Percentiles rank a stretch among this genome's conserved stretches.
phyloP scores from a whole-genome alignment of 1,140 invertebrate species.

The honey bee (Apis mellifera) region Amel_HAv3.1 CM009938.2:7206001-7206500 shows the following conservation, averaged over 20 bases:
- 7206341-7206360: too few species aligned
- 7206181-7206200: slow-evolving; percentile 78
- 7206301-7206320: too few species aligned
- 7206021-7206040: slow-evolving; percentile 87
- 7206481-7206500: background rate
- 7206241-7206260: background rate
- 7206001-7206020: slow-evolving; percentile 77
- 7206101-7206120: slow-evolving; percentile 74
- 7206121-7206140: slow-evolving; percentile 74
- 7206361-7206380: too few species aligned
- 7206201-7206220: background rate
- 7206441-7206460: background rate
- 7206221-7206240: too few species aligned
- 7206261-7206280: too few species aligned
- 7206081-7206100: slow-evolving; percentile 91
- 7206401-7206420: too few species aligned
- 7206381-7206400: too few species aligned
- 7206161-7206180: slow-evolving; percentile 75
- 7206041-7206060: slow-evolving; percentile 92
- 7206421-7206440: background rate
- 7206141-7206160: slow-evolving; percentile 74
- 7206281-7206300: too few species aligned
- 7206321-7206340: too few species aligned
- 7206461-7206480: background rate
- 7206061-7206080: slow-evolving; percentile 98